Percentiles rank a stretch among this genome's conserved stretches.
Evolutionary conservation across 2,888 invertebrate genomes (phyloP).

Genomic region (Notocelia uddmanniana): DNA sequence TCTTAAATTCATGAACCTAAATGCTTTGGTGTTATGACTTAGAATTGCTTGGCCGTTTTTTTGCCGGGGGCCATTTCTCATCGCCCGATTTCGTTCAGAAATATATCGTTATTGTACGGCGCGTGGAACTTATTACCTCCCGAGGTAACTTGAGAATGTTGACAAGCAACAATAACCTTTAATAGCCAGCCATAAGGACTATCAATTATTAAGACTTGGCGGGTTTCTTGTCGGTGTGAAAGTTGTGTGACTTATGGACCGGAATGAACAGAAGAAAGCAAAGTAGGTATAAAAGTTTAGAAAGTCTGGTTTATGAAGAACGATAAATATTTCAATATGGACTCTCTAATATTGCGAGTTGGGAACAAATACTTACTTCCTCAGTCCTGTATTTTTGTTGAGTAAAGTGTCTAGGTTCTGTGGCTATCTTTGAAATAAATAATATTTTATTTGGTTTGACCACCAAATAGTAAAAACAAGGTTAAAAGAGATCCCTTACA

Average conservation of each 20-base stretch:
- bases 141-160: conserved; percentile 9
- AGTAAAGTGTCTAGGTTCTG: background rate
- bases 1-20: conserved; percentile 28
- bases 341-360: background rate
- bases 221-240: conserved; percentile 21
- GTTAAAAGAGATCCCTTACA: too few relatives aligned
- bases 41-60: conserved; percentile 14
- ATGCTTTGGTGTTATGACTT: background rate
- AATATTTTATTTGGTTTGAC: background rate
- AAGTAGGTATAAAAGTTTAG: conserved; percentile 35
- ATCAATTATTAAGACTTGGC: conserved; percentile 10
- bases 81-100: conserved; percentile 36
- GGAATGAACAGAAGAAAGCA: conserved; percentile 34
- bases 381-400: background rate
- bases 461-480: too few relatives aligned
- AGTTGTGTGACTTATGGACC: conserved; percentile 38
- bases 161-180: conserved; percentile 13
- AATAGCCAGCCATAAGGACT: background rate
- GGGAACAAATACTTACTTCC: background rate
- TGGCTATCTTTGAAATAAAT: background rate
- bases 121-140: conserved; percentile 38
- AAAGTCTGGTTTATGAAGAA: conserved; percentile 8
- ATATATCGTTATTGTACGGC: conserved; percentile 45
- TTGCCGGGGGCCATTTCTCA: conserved; percentile 38
- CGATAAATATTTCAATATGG: conserved; percentile 32